Evolutionary conservation across 1,140 invertebrate genomes (phyloP), one percentile per base, ranked within the genome.

Genomic region (Archivesica marissinica): DNA sequence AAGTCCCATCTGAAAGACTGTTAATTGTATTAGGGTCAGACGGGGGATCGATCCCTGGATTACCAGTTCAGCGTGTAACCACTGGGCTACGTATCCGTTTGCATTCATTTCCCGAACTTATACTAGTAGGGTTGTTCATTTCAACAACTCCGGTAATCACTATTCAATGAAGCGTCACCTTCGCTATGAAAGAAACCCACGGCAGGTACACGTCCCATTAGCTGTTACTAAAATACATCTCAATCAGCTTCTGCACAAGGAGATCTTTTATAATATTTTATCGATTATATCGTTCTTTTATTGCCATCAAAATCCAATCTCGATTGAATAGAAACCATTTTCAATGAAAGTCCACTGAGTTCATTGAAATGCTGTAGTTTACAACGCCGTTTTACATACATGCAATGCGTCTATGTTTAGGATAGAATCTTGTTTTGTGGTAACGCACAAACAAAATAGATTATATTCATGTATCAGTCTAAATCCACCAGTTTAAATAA

Each of bases 401-500:
- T 64, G 59, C 30, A 64, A 64, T 25, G 50, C 1, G 17, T 17
- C 23, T 64, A 0, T 35, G 38, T 3, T 25, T 30, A 17, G 30
- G 23, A 6, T 35, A 64, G 17, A 64, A 35, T 35, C 30, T 64
- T 35, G 28, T 64, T 64, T 33, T 64, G 30, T 64, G 38, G 59
- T 64, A 35, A 64, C 59, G 38, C 11, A 64, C 59, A 64, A 64
- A 64, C 59, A 64, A 35, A 64, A 64, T 64, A n/a, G 59, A 25
- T 64, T 64, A 20, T n/a, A 52, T 33, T 35, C 30, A n/a, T n/a
- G n/a, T 25, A 25, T 64, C 30, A 4, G 0, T 35, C n/a, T 35
- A 3, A 64, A 33, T 64, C 30, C 28, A 64, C 38, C 33, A 35
- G 38, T 64, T 64, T 33, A 64, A n/a, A n/a, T n/a, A n/a, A 64